Evolutionary conservation across 2,113 vertebrate species (phyloP).

Genomic region (Nerophis ophidion): DNA sequence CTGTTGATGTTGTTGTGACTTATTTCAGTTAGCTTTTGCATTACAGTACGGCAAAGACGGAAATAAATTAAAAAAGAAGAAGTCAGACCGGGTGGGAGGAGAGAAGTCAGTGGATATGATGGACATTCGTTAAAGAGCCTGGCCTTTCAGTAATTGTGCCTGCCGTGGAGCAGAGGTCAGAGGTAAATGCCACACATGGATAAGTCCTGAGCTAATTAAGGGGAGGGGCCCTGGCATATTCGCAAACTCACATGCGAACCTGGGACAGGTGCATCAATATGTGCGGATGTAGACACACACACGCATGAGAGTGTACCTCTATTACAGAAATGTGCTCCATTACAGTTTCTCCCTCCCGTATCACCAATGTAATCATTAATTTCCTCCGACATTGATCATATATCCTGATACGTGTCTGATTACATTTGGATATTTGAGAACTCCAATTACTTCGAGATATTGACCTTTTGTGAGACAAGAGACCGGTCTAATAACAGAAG

Average conservation of each 20-base stretch:
- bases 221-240: conserved; percentile 27
- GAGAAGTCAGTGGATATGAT: conserved; percentile 36
- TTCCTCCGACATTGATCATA: conserved; percentile 36
- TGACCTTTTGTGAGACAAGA: conserved; percentile 29
- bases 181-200: conserved; percentile 66
- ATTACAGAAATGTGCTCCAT: conserved; percentile 21
- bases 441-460: conserved; percentile 32
- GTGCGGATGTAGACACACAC: not conserved
- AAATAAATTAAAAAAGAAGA: conserved; percentile 6
- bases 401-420: conserved; percentile 30
- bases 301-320: not conserved
- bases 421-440: conserved; percentile 23
- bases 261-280: not conserved
- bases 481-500: conserved; percentile 18
- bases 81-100: conserved; percentile 5
- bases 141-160: conserved; percentile 68
- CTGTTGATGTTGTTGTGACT: not conserved
- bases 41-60: conserved; percentile 3
- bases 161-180: conserved; percentile 57
- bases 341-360: conserved; percentile 18
- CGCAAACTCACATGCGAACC: conserved; percentile 17
- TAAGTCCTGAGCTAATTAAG: conserved; percentile 59
- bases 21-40: not conserved
- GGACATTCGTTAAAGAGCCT: conserved; percentile 52
- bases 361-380: conserved; percentile 42